These are phyloP conservation scores for Drosophila merina DNA, from an alignment of 2,888 invertebrate species.

Conservation along the genomic window DNA sequence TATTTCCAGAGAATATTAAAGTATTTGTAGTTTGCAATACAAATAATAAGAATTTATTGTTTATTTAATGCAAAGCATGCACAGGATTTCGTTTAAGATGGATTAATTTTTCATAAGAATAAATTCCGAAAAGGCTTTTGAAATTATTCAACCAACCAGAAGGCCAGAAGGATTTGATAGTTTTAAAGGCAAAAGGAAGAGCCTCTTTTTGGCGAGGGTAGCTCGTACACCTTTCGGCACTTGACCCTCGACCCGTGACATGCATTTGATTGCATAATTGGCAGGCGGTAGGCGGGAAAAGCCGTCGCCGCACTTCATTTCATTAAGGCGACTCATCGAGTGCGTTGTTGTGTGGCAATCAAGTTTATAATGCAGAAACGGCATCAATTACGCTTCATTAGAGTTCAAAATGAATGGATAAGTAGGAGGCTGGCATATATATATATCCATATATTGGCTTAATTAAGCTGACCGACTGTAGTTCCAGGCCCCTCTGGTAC, in stretches of 20 bases:
- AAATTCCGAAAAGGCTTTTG: not conserved
- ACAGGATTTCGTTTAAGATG: not conserved
- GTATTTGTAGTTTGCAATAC: not conserved
- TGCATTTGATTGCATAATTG: slow-evolving; percentile 26
- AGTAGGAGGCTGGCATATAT: slow-evolving; percentile 32
- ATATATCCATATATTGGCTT: slow-evolving; percentile 50
- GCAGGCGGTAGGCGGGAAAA: not conserved
- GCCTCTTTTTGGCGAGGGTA: not conserved
- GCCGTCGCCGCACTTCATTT: slow-evolving; percentile 52
- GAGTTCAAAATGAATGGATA: slow-evolving; percentile 62
- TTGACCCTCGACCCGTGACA: slow-evolving; percentile 6
- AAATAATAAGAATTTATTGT: not conserved
- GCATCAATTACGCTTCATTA: slow-evolving; percentile 63
- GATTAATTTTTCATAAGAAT: slow-evolving; percentile 2
- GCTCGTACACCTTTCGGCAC: slow-evolving; percentile 2
- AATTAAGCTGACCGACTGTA: slow-evolving; percentile 69
- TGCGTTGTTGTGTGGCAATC: slow-evolving; percentile 9
- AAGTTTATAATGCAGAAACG: slow-evolving; percentile 41
- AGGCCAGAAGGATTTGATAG: not conserved
- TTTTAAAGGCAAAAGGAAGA: not conserved
- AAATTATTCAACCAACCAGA: not conserved
- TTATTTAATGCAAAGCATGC: not conserved
- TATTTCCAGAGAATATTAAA: not conserved
- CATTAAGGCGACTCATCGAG: slow-evolving; percentile 48
- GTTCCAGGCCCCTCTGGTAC: slow-evolving; percentile 1